A percentile compares a stretch with the other conserved stretches of the same genome.
phyloP scores from a whole-genome alignment of 2,888 invertebrate genomes.

The Melitaea athalia region DNA sequence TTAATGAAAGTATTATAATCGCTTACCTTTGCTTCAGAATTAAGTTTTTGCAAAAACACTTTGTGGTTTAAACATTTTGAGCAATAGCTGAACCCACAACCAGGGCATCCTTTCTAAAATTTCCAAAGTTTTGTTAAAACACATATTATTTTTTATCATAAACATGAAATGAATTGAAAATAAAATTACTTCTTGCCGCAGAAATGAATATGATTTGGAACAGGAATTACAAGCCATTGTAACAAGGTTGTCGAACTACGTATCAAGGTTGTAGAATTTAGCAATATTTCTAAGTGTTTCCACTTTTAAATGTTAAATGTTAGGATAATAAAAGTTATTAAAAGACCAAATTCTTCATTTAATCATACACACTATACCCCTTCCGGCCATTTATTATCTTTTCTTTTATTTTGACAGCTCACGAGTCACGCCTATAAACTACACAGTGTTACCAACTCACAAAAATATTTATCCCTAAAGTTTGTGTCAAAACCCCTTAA shows the following conservation, averaged over 20 bases:
- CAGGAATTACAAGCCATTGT: constrained; percentile 89
- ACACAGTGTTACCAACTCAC: too few relatives aligned
- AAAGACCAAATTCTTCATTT: too few relatives aligned
- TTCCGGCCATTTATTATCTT: too few relatives aligned
- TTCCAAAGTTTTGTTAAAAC: neutral
- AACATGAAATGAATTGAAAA: neutral
- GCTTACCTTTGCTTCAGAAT: constrained; percentile 86
- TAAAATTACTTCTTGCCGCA: constrained; percentile 86
- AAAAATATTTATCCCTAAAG: too few relatives aligned
- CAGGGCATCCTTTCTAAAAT: constrained; percentile 90
- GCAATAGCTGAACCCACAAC: constrained; percentile 92
- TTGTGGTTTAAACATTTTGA: constrained; percentile 90
- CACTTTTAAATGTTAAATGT: too few relatives aligned
- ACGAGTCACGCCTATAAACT: too few relatives aligned
- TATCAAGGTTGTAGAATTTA: neutral
- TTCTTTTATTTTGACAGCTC: too few relatives aligned
- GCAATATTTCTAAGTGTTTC: neutral
- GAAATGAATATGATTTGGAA: constrained; percentile 86
- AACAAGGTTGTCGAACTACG: neutral
- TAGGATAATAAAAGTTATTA: too few relatives aligned
- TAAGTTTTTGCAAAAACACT: constrained; percentile 84
- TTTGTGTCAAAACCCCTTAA: too few relatives aligned
- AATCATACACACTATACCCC: too few relatives aligned
- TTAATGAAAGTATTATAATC: constrained; percentile 50
- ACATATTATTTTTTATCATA: neutral